Evolutionary conservation across 2,113 vertebrate species (phyloP).

Genomic region (Otis tarda): DNA sequence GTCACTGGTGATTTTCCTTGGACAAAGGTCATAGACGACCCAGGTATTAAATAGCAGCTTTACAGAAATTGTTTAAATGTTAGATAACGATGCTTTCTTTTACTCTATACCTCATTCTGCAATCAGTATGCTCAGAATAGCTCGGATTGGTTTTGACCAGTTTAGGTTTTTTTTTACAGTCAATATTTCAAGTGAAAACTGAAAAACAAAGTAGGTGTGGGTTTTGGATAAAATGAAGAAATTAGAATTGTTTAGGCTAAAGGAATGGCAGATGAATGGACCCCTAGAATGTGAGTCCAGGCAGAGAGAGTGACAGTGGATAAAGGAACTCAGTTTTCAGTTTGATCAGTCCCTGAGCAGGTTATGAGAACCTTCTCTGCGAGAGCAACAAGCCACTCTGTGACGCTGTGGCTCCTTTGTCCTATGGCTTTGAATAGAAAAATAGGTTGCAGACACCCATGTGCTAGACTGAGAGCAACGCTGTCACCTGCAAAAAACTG

Average conservation of each 20-base stretch:
- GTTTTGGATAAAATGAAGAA: background rate
- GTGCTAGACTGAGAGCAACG: background rate
- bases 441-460: background rate
- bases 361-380: background rate
- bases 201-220: background rate
- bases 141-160: background rate
- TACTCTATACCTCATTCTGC: background rate
- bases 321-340: background rate
- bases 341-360: background rate
- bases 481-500: background rate
- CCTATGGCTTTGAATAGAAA: background rate
- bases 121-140: background rate
- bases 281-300: background rate
- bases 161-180: background rate
- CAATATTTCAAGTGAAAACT: background rate
- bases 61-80: background rate
- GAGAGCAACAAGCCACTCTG: background rate
- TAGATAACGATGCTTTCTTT: background rate
- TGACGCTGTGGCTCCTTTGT: background rate
- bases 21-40: background rate
- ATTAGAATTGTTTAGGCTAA: background rate
- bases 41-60: background rate
- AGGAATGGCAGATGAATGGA: background rate
- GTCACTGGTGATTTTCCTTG: background rate
- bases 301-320: background rate